Base-by-base conservation (phyloP, 2,113 vertebrate species). In the Rhizomys pruinosus region DNA sequence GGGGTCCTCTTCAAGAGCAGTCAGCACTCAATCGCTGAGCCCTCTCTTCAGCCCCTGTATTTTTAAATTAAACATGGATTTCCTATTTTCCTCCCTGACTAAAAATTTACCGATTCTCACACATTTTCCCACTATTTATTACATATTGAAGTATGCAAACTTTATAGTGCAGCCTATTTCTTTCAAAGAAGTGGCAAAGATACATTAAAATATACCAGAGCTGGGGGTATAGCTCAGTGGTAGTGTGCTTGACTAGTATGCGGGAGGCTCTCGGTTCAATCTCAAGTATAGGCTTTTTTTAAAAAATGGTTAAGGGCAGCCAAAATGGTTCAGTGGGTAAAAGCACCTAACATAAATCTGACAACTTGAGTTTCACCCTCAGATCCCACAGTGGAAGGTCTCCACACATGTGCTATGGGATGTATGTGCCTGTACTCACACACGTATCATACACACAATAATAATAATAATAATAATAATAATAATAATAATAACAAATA, bases 21-120 rank as follows among this genome's bases (percentile, higher is more conserved):
- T n/a, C n/a, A n/a, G n/a, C n/a, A n/a, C n/a, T n/a, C n/a, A n/a
- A n/a, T n/a, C n/a, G n/a, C n/a, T n/a, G n/a, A n/a, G n/a, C n/a
- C n/a, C n/a, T n/a, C n/a, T n/a, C n/a, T n/a, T n/a, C n/a, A n/a
- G n/a, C n/a, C n/a, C n/a, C n/a, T n/a, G n/a, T 84, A 22, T 71
- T 84, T 95, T 88, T 59, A 87, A 92, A 22, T 88, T 85, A 72
- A 23, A 66, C 52, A n/a, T n/a, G n/a, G n/a, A n/a, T 74, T 47
- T 42, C 29, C 52, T 86, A 7, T 80, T 93, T 86, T 84, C 71
- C 55, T 76, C 71, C 32, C 72, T 89, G 89, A 87, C 47, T 47
- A 73, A 94, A 85, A 76, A 61, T 55, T 1, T 9, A 89, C 32
- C 72, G 42, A 81, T 72, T 88, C 34, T 87, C 76, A 81, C 52